Evolutionary conservation across 2,888 invertebrate genomes (phyloP).

Genomic region (Drosophila rubida): DNA sequence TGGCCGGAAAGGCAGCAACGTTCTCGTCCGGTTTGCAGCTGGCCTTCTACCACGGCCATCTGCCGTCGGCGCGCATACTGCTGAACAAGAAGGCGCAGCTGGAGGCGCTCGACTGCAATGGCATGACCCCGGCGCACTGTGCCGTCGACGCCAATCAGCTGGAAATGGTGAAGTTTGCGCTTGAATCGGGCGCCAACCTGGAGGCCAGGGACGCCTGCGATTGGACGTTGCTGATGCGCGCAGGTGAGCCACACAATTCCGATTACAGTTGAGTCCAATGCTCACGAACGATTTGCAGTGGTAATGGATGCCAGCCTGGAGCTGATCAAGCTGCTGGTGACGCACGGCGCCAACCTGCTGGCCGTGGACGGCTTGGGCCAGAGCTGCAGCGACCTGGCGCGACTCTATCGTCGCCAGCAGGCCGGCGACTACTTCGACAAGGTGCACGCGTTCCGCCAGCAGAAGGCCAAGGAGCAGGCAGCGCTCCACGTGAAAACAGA

Average conservation of each 20-base stretch:
- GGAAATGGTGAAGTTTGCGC: slow-evolving; percentile 82
- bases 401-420: slow-evolving; percentile 72
- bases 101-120: slow-evolving; percentile 82
- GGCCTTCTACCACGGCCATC: slow-evolving; percentile 83
- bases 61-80: slow-evolving; percentile 82
- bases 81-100: slow-evolving; percentile 83
- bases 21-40: slow-evolving; percentile 60
- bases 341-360: slow-evolving; percentile 74
- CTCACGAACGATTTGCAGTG: no score
- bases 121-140: slow-evolving; percentile 83
- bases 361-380: slow-evolving; percentile 75
- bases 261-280: no score
- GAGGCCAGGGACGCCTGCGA: slow-evolving; percentile 82
- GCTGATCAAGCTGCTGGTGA: slow-evolving; percentile 81
- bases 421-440: slow-evolving; percentile 76
- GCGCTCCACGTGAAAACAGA: no score
- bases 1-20: not conserved
- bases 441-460: slow-evolving; percentile 55
- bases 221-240: slow-evolving; percentile 83
- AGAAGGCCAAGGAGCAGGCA: slow-evolving; percentile 44
- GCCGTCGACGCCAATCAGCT: slow-evolving; percentile 83
- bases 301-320: slow-evolving; percentile 79
- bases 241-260: no score
- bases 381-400: slow-evolving; percentile 80
- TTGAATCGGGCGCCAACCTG: slow-evolving; percentile 82